Base-by-base conservation (phyloP, 2,797 vertebrate genomes). In the Buphagus erythrorhynchus region DNA sequence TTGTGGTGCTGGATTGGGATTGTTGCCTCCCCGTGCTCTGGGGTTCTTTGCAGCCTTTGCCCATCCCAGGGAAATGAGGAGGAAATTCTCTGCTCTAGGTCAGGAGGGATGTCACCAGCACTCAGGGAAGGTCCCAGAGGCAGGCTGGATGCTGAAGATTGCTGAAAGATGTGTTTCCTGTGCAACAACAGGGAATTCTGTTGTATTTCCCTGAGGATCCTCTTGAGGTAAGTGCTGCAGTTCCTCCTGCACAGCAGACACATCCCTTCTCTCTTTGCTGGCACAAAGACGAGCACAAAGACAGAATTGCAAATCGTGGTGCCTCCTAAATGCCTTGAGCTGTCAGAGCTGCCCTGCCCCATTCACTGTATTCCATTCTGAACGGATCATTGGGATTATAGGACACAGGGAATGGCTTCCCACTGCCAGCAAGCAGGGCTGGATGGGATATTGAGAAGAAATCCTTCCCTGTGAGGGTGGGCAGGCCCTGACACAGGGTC, bases 131-230 rank as follows among this genome's bases (percentile, higher is more conserved):
- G 54, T 71, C 62, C 69, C 86, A 46, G 66, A 57, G 61, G 29
- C 83, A 75, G 69, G 42, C 25, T 65, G 76, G 86, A 28, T 58
- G 84, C 86, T 0, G 40, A 49, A 54, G 26, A 3, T 83, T 68
- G n/a, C 92, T 95, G 83, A 62, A 55, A 84, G 90, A 88, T 62
- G 57, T 13, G n/a, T 62, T 95, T 93, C 80, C 94, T 95, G 63
- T 81, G 74, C 71, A 85, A 40, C 74, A 84, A 69, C 29, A 18
- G 86, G 40, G 59, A 58, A 36, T 87, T 86, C 6, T 35, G 28
- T 28, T 36, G 1, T 31, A 5, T 79, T 93, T 81, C 91, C 84
- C 84, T 19, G 20, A 49, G 86, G 80, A 94, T 76, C 33, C 81
- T 85, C 93, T 79, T 25, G 48, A 87, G 74, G 74, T 76, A 59